A percentile compares a stretch with the other conserved stretches of the same genome.
Evolutionary conservation across 2,888 invertebrate genomes (phyloP).

Genomic region (Pherbina coryleti): DNA sequence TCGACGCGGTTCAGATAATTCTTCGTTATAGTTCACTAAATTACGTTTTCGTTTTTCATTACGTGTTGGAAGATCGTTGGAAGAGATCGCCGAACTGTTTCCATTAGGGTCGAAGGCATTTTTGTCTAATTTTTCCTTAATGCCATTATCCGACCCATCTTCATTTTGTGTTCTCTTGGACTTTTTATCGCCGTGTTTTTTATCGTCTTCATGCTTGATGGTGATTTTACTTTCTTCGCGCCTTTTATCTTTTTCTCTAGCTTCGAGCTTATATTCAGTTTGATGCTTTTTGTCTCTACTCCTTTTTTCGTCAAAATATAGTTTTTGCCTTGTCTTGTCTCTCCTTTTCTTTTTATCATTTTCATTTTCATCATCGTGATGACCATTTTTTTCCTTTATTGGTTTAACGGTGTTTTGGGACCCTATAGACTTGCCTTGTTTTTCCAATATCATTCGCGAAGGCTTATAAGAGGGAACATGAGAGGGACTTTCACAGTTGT

Average conservation of each 20-base stretch:
- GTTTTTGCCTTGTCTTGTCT: background rate
- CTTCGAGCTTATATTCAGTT: background rate
- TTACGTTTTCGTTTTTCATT: constrained; percentile 10
- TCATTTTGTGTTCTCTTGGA: background rate
- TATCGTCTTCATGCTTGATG: background rate
- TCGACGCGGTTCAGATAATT: constrained; percentile 24
- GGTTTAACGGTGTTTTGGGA: background rate
- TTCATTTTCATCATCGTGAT: constrained; percentile 7
- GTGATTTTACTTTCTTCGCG: background rate
- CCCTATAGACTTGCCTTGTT: background rate
- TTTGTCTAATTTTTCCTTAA: background rate
- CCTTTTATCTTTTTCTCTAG: background rate
- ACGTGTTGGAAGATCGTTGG: background rate
- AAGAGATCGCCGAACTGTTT: background rate
- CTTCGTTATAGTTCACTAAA: background rate
- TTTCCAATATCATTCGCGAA: constrained; percentile 14
- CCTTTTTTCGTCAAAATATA: background rate
- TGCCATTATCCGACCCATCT: constrained; percentile 12
- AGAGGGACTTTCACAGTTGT: background rate
- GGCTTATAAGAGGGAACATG: constrained; percentile 39
- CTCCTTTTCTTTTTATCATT: background rate
- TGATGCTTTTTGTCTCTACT: background rate
- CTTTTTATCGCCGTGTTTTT: background rate
- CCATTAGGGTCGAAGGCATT: background rate
- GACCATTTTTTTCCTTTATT: background rate